These are phyloP conservation scores for Hylaeus anthracinus DNA, from an alignment of 1,140 invertebrate genomes.

Conservation along the genomic window DNA sequence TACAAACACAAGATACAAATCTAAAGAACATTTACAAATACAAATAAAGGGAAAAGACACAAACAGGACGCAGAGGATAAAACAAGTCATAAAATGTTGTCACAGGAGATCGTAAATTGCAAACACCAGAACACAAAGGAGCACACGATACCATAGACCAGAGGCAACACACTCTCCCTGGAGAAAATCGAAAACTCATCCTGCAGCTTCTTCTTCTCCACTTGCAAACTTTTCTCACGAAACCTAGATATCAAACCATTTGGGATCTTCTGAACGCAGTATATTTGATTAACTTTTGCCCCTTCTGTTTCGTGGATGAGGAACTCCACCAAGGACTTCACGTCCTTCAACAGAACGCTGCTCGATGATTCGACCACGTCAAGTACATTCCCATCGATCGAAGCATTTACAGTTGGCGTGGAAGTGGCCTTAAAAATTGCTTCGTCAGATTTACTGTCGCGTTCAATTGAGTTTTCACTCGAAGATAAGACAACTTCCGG, in stretches of 20 bases:
- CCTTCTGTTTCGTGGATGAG: background rate
- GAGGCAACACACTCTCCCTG: slow-evolving; percentile 49
- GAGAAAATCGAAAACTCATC: slow-evolving; percentile 23
- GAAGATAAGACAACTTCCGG: background rate
- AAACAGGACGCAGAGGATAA: background rate
- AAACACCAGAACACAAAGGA: slow-evolving; percentile 67
- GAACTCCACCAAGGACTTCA: background rate
- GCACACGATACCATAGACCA: slow-evolving; percentile 65
- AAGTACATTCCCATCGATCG: too few relatives aligned
- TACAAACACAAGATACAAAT: slow-evolving; percentile 4
- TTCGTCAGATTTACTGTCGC: background rate
- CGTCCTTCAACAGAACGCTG: background rate
- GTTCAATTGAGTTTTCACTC: background rate
- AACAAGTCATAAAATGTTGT: slow-evolving; percentile 38
- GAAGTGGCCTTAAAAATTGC: background rate
- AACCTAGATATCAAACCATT: background rate
- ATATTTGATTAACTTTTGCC: background rate
- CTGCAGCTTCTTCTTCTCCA: background rate
- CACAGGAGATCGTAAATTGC: slow-evolving; percentile 60
- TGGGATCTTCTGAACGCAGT: background rate
- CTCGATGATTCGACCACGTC: background rate
- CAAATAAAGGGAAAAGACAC: background rate
- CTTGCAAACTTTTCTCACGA: background rate
- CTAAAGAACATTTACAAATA: background rate
- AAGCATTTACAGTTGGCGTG: background rate